Conservation (phyloP, 2,113 vertebrate genomes). For the Jacana jacana region DNA sequence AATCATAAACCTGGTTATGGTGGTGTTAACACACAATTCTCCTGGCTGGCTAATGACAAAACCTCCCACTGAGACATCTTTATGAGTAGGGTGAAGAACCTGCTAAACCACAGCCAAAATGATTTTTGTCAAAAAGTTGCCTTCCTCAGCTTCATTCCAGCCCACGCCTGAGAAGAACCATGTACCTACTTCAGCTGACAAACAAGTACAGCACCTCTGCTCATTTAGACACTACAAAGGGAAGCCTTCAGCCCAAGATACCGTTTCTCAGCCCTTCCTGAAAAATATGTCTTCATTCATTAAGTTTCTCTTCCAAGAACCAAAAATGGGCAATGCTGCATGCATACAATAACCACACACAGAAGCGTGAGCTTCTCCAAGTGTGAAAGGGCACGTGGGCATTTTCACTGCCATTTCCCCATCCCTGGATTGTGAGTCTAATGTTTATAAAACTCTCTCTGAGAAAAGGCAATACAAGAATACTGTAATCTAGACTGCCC, state of each 20-base stretch:
- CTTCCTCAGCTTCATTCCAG: not conserved
- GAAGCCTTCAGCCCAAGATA: not conserved
- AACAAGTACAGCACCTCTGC: not conserved
- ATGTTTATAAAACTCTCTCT: conserved; percentile 1
- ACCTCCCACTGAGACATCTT: not conserved
- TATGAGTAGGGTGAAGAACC: not conserved
- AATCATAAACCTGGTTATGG: not conserved
- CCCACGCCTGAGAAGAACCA: not conserved
- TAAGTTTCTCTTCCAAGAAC: not conserved
- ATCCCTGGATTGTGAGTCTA: not conserved
- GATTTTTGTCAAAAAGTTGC: not conserved
- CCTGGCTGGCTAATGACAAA: not conserved
- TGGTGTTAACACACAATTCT: not conserved
- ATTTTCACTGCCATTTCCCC: not conserved
- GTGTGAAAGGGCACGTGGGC: not conserved
- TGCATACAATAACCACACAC: not conserved
- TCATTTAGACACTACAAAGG: not conserved
- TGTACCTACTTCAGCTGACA: not conserved
- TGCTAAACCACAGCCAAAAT: not conserved
- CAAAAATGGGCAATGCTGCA: not conserved
- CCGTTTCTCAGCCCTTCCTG: not conserved
- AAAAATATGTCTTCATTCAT: not conserved
- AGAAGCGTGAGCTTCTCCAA: not conserved
- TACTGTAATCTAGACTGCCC: not conserved
- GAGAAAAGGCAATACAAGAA: not conserved